A percentile compares a stretch with the other conserved stretches of the same genome.
Evolutionary conservation across 92 coral and sea anemone species (phyloP).

Genomic region (Virgularia gustaviana): DNA sequence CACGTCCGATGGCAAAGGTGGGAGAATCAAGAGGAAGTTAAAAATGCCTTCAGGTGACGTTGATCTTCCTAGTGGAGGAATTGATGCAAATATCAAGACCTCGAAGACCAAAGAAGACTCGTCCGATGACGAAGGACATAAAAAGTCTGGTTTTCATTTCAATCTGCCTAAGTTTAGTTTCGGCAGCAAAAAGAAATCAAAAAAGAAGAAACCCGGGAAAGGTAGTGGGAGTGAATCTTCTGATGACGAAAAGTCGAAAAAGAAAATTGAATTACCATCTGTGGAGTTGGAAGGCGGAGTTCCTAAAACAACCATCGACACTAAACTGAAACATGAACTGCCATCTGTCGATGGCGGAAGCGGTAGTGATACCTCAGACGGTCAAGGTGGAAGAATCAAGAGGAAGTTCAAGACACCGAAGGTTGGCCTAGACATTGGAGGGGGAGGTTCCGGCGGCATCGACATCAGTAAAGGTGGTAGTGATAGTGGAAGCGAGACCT

Average conservation of each 20-base stretch:
- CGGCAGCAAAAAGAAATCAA: background rate
- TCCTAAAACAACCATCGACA: background rate
- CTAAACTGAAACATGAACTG: too few species aligned
- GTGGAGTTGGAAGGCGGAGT: background rate
- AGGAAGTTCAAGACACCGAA: background rate
- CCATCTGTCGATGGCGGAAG: background rate
- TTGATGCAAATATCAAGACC: background rate
- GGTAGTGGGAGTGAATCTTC: background rate
- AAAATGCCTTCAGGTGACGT: slow-evolving; percentile 21
- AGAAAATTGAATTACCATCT: background rate
- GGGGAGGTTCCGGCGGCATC: background rate
- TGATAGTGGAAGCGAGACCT: slow-evolving; percentile 17
- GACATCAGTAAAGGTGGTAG: background rate
- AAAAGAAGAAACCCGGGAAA: background rate
- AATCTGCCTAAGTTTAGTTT: background rate
- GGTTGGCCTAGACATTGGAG: background rate
- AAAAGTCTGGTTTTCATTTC: background rate
- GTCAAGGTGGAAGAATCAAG: slow-evolving; percentile 19
- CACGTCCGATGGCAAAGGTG: slow-evolving; percentile 33
- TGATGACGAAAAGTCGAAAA: background rate
- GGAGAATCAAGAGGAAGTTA: slow-evolving; percentile 18
- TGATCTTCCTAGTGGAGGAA: background rate
- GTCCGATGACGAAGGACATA: background rate
- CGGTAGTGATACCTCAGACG: slow-evolving; percentile 10
- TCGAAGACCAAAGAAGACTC: background rate